phyloP scores from a whole-genome alignment of 2,797 vertebrate species.

The Alcedo quadribrachys region DNA sequence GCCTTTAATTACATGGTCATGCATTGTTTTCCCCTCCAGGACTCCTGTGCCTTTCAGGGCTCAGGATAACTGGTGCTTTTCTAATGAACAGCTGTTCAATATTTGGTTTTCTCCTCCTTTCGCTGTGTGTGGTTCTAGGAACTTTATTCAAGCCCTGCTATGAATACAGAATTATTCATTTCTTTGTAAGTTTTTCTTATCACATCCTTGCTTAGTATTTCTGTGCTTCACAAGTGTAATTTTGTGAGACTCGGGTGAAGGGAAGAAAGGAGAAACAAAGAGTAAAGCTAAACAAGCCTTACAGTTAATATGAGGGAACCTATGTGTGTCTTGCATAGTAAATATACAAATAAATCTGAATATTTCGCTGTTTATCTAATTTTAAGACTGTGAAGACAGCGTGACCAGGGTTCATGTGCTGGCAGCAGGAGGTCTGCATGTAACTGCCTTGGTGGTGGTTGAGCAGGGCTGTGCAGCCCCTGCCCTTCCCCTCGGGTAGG shows the following conservation, averaged over 20 bases:
- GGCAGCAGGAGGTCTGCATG: background rate
- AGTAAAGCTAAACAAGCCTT: background rate
- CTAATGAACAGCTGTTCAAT: constrained; percentile 57
- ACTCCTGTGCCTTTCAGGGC: background rate
- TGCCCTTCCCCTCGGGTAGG: background rate
- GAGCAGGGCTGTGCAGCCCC: background rate
- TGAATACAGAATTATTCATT: constrained; percentile 38
- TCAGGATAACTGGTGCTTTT: constrained; percentile 5
- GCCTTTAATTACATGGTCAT: background rate
- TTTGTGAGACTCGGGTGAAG: background rate
- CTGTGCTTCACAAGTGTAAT: background rate
- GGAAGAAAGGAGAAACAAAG: background rate
- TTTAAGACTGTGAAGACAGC: background rate
- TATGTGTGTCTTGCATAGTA: background rate
- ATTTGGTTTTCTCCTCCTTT: constrained; percentile 49
- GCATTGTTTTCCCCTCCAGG: background rate
- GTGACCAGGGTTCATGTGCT: background rate
- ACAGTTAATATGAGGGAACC: background rate
- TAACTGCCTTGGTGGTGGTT: accelerated
- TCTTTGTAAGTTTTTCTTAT: background rate
- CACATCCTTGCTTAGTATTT: background rate
- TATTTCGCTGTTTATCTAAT: background rate
- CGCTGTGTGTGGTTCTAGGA: background rate
- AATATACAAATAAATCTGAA: background rate
- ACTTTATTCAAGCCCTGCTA: constrained; percentile 22